These are phyloP conservation scores for Pygathrix nemaeus DNA, from an alignment of 2,113 vertebrate genomes.

Conservation along the genomic window DNA sequence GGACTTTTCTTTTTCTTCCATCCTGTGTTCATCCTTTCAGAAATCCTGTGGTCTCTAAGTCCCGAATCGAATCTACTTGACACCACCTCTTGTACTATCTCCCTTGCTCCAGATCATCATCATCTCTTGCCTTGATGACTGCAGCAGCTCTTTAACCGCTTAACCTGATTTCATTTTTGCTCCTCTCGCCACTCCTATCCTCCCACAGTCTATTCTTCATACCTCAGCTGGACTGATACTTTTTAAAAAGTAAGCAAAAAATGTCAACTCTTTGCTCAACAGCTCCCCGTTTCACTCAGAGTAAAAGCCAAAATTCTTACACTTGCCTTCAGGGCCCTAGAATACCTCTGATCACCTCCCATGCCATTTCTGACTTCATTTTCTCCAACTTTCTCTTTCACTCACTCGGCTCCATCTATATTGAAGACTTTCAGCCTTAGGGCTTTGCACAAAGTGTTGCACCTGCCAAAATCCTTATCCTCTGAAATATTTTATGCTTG, in stretches of 20 bases:
- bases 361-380: background rate
- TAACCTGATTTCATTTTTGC: background rate
- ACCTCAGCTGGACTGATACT: background rate
- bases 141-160: background rate
- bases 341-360: background rate
- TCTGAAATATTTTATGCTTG: background rate
- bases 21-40: background rate
- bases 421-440: background rate
- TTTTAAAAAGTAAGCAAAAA: background rate
- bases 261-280: background rate
- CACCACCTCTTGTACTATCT: background rate
- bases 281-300: background rate
- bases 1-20: background rate
- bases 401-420: background rate
- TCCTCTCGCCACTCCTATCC: background rate
- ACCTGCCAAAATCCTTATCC: background rate
- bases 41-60: background rate
- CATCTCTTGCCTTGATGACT: background rate
- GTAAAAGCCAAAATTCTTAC: background rate
- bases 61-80: background rate
- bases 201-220: background rate
- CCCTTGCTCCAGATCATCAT: too few species aligned
- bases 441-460: background rate
- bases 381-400: background rate
- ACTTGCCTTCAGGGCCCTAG: background rate